phyloP scores from a whole-genome alignment of 2,113 vertebrate genomes.

The Ranitomeya variabilis region DNA sequence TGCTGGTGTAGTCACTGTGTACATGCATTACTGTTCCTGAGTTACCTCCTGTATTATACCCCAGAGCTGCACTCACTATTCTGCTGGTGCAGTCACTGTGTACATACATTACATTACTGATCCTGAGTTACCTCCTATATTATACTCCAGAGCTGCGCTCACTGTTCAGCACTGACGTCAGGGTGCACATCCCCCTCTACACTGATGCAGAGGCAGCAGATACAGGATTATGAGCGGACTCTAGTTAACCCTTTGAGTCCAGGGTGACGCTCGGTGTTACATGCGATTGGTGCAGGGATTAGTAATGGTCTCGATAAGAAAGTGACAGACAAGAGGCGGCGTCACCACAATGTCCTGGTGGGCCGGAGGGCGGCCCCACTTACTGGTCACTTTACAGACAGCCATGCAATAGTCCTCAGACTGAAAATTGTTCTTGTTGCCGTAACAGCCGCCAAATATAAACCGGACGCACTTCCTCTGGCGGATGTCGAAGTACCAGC shows the following conservation, averaged over 20 bases:
- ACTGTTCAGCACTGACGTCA: neutral
- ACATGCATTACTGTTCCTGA: too few relatives aligned
- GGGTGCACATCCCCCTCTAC: neutral
- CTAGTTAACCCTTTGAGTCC: neutral
- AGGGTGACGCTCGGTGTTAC: neutral
- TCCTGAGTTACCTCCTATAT: neutral
- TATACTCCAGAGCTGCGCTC: neutral
- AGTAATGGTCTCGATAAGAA: neutral
- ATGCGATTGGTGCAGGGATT: neutral
- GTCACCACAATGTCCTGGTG: slow-evolving; percentile 64
- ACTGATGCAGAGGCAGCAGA: neutral
- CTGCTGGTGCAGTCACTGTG: too few relatives aligned
- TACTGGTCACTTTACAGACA: slow-evolving; percentile 95
- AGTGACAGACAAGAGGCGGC: slow-evolving; percentile 60
- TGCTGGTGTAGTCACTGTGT: too few relatives aligned
- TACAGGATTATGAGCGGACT: neutral
- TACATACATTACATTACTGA: too few relatives aligned
- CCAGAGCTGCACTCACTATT: neutral
- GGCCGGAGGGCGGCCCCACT: slow-evolving; percentile 72
- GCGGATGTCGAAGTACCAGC: slow-evolving; percentile 93
- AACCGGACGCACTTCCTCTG: slow-evolving; percentile 92
- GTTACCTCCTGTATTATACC: neutral
- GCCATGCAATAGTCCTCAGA: slow-evolving; percentile 97
- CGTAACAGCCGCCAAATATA: slow-evolving; percentile 95
- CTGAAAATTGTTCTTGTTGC: slow-evolving; percentile 99